Percentiles rank a stretch among this genome's conserved stretches.
Evolutionary conservation across 2,797 vertebrate genomes (phyloP).

Genomic region (Huso huso): DNA sequence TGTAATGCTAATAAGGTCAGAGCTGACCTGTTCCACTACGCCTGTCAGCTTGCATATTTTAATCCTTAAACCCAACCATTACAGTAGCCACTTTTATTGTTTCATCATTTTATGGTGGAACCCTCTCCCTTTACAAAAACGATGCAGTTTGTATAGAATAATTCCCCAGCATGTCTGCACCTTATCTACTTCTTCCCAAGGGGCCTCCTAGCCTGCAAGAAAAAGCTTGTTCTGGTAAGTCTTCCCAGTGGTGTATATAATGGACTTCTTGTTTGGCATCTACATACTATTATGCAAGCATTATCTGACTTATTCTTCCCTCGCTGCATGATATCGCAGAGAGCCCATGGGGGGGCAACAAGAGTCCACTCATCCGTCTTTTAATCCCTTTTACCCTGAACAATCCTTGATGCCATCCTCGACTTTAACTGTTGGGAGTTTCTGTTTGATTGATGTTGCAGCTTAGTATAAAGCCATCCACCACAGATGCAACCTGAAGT

Average conservation of each 20-base stretch:
- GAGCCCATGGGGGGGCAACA: slow-evolving; percentile 30
- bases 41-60: slow-evolving; percentile 63
- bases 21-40: slow-evolving; percentile 41
- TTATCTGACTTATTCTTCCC: slow-evolving; percentile 55
- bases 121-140: slow-evolving; percentile 45
- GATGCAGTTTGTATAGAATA: slow-evolving; percentile 19
- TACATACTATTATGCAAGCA: slow-evolving; percentile 47
- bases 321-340: slow-evolving; percentile 40
- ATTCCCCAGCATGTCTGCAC: slow-evolving; percentile 31
- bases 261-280: slow-evolving; percentile 46
- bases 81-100: slow-evolving; percentile 48
- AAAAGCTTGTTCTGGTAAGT: neutral
- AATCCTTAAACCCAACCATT: slow-evolving; percentile 50
- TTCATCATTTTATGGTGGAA: slow-evolving; percentile 56
- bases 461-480: too few relatives aligned
- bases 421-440: slow-evolving; percentile 21
- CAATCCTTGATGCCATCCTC: slow-evolving; percentile 37
- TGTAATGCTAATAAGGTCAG: slow-evolving; percentile 55
- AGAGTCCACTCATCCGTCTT: slow-evolving; percentile 31
- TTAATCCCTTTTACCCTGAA: slow-evolving; percentile 33
- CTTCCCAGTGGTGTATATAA: slow-evolving; percentile 1
- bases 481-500: too few relatives aligned
- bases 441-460: too few relatives aligned
- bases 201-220: slow-evolving; percentile 28
- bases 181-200: slow-evolving; percentile 37